Base-by-base conservation (phyloP, 2,888 invertebrate species). In the Nysson spinosus region DNA sequence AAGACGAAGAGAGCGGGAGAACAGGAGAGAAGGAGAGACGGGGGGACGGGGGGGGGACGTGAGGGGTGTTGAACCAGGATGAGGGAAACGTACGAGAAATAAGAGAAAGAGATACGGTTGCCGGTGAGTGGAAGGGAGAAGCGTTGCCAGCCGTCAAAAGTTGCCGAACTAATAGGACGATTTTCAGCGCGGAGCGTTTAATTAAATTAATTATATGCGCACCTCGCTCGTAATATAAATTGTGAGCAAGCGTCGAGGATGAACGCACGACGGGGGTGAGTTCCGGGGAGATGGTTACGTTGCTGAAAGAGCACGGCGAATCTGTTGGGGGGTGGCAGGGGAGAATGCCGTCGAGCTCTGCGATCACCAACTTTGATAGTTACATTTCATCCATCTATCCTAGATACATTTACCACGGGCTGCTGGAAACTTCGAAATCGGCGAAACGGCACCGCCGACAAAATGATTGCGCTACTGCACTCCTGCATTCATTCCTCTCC, bases 161-260 rank as follows among this genome's bases (percentile, higher is more conserved):
- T 86, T 76, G 69, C 77, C 77, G 67, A 76, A 76, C 76, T 76
- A 76, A 76, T 77, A 76, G 76, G 76, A 76, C 76, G 76, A 76
- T 76, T 86, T 85, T 85, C 85, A 82, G 75, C 82, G 81, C 77
- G 77, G 78, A 77, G 78, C 82, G 83, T 85, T 86, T 86, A 86
- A 87, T 87, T 86, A 87, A 86, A 85, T 86, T 87, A 86, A 86
- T 87, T 85, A 86, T 86, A 87, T 85, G 86, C 85, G 82, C 85
- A 78, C 77, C 83, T 80, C 80, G 82, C 72, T 77, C 80, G 82
- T 83, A 81, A 84, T 84, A 84, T 84, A 84, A 85, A 85, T 85
- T 85, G 81, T 80, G 83, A 81, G 83, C 78, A 81, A 79, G 75
- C 77, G 77, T 74, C 63, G 76, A 62, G 71, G 69, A 74, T 76